Evolutionary conservation across 2,113 vertebrate genomes (phyloP).

Genomic region (Fukomys damarensis): DNA sequence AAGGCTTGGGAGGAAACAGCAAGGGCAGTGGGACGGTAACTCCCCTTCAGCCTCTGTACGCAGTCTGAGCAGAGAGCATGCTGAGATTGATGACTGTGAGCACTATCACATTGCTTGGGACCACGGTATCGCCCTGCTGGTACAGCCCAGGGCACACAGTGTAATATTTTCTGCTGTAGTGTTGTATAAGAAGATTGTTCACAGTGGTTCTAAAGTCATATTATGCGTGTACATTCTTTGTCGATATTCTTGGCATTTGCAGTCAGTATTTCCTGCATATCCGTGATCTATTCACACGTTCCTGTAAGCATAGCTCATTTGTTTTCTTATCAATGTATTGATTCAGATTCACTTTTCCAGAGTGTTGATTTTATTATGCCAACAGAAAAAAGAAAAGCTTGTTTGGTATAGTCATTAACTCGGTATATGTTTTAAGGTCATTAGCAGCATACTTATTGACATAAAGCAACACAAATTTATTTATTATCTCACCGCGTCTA

Average conservation of each 20-base stretch:
- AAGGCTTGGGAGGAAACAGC: not conserved
- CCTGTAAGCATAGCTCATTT: not conserved
- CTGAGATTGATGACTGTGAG: not conserved
- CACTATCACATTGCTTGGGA: rapidly evolving
- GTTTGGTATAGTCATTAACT: not conserved
- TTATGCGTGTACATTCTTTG: rapidly evolving
- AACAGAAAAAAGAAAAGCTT: not conserved
- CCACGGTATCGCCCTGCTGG: rapidly evolving
- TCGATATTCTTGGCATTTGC: rapidly evolving
- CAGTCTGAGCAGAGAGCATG: rapidly evolving
- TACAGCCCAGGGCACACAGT: rapidly evolving
- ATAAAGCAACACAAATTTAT: not conserved
- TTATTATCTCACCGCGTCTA: not conserved
- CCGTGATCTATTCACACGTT: not conserved
- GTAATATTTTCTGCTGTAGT: rapidly evolving
- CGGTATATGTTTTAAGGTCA: not conserved
- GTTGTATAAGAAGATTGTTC: too few relatives aligned
- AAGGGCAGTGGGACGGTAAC: not conserved
- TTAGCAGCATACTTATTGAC: not conserved
- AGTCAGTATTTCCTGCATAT: not conserved
- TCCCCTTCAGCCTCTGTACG: rapidly evolving
- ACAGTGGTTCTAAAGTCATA: rapidly evolving
- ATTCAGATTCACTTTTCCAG: not conserved
- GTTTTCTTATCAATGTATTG: not conserved
- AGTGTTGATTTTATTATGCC: not conserved